Evolutionary conservation across 2,888 invertebrate species (phyloP).

Genomic region (Caenorhabditis wallacei): DNA sequence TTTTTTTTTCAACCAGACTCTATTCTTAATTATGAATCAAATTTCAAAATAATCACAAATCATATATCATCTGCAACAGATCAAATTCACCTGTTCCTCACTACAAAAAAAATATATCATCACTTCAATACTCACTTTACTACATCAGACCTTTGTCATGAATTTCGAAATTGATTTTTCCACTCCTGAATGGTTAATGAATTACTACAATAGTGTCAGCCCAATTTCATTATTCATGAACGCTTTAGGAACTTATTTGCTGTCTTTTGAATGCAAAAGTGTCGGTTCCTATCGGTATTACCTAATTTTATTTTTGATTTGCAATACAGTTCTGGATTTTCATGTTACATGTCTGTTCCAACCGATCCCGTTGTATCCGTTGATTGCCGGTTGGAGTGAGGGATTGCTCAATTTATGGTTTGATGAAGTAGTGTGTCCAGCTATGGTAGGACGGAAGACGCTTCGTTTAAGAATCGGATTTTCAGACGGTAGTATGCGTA

Average conservation of each 20-base stretch:
- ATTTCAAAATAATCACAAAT: too few relatives aligned
- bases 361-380: constrained; percentile 4
- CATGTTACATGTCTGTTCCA: not conserved
- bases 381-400: not conserved
- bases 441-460: not conserved
- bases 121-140: too few relatives aligned
- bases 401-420: not conserved
- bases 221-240: constrained; percentile 3
- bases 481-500: not conserved
- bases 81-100: too few relatives aligned
- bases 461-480: not conserved
- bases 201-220: constrained; percentile 12
- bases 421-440: too few relatives aligned
- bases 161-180: constrained; percentile 15
- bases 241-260: not conserved
- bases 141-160: too few relatives aligned
- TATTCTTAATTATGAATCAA: too few relatives aligned
- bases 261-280: not conserved
- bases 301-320: not conserved
- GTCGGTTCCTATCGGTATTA: constrained; percentile 5
- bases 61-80: too few relatives aligned
- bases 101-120: too few relatives aligned
- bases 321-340: not conserved
- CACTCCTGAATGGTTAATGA: constrained; percentile 3
- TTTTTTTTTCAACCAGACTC: too few relatives aligned